Evolutionary conservation across 2,113 vertebrate species (phyloP).

Genomic region (Anas platyrhynchos): DNA sequence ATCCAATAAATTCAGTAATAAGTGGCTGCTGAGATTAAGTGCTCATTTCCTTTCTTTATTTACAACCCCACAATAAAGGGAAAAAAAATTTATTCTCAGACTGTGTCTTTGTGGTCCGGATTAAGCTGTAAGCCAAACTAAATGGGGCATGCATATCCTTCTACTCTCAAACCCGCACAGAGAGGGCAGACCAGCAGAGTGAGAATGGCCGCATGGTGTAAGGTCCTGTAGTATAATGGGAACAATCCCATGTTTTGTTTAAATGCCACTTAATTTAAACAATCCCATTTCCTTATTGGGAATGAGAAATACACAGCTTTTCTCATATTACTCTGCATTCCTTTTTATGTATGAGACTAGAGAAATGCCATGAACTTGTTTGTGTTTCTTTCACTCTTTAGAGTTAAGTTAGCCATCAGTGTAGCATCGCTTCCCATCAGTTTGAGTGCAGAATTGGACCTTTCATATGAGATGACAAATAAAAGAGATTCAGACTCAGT

Average conservation of each 20-base stretch:
- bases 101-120: background rate
- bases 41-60: background rate
- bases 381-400: background rate
- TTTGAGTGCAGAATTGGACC: background rate
- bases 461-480: background rate
- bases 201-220: background rate
- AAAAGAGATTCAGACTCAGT: background rate
- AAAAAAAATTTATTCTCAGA: background rate
- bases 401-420: background rate
- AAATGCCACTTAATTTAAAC: background rate
- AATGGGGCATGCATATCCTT: background rate
- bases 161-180: no score
- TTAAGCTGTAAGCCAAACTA: background rate
- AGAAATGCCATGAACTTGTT: background rate
- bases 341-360: background rate
- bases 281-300: background rate
- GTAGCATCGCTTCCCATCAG: background rate
- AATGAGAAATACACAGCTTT: background rate
- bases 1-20: background rate
- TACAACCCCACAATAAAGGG: background rate
- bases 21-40: background rate
- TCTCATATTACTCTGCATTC: background rate
- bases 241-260: background rate
- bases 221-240: background rate
- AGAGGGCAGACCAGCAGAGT: no score